Evolutionary conservation across 2,113 vertebrate genomes (phyloP).

Genomic region (Chlorodrepanis virens): DNA sequence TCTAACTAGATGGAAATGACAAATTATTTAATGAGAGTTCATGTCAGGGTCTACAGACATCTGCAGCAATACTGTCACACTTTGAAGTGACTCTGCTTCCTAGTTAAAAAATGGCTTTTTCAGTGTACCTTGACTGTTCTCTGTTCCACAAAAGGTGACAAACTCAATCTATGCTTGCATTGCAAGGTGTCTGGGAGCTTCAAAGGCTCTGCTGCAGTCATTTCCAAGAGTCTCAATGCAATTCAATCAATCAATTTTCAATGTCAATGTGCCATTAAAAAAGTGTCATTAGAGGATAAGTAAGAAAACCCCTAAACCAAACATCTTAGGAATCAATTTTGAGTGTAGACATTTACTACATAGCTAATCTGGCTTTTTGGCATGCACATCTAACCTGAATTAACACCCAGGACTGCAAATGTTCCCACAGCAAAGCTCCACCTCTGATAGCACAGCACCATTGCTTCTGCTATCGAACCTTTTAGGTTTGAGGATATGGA

Average conservation of each 20-base stretch:
- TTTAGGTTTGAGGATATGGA: neutral
- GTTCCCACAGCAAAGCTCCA: neutral
- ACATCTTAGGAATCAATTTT: neutral
- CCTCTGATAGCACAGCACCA: accelerated
- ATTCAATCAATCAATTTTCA: neutral
- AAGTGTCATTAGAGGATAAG: neutral
- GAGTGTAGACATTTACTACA: neutral
- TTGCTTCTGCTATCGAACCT: neutral
- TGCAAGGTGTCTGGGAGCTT: neutral
- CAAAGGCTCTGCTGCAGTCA: neutral
- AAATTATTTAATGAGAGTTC: neutral
- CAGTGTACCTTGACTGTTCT: accelerated
- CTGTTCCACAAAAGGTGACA: neutral
- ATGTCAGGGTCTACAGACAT: neutral
- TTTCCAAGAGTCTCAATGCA: neutral
- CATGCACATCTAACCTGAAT: neutral
- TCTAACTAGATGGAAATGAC: neutral
- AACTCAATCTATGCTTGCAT: neutral
- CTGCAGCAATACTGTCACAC: accelerated
- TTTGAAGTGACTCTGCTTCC: neutral
- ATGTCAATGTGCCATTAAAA: neutral
- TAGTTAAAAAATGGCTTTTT: neutral
- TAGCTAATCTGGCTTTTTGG: neutral
- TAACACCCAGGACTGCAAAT: neutral
- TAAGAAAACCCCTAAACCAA: neutral